These are phyloP conservation scores for Schizopygopsis pylzovi DNA, from an alignment of 2,797 vertebrate genomes.

Conservation along the genomic window DNA sequence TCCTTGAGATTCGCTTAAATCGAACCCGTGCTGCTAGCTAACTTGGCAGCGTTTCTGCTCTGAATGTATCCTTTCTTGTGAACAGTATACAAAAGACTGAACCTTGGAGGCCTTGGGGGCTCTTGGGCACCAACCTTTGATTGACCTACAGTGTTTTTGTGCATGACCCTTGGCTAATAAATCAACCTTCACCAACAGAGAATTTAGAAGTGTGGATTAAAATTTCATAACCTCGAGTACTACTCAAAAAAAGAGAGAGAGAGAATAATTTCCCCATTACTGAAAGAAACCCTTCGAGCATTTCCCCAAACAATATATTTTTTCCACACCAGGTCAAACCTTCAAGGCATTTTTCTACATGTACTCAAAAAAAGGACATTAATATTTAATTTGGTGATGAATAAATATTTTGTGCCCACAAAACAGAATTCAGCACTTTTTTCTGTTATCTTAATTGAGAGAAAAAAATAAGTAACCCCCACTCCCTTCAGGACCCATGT, in stretches of 20 bases:
- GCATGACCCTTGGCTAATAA: slow-evolving; percentile 58
- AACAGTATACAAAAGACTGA: slow-evolving; percentile 12
- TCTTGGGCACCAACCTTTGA: slow-evolving; percentile 33
- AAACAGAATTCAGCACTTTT: slow-evolving; percentile 58
- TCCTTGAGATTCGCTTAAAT: slow-evolving; percentile 47
- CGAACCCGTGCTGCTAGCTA: slow-evolving; percentile 13
- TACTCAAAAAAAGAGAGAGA: neutral
- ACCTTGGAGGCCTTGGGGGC: neutral
- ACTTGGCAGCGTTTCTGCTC: slow-evolving; percentile 11
- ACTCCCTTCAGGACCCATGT: slow-evolving; percentile 31
- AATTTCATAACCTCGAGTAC: slow-evolving; percentile 62
- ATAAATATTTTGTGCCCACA: slow-evolving; percentile 58
- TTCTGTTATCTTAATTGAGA: slow-evolving; percentile 57
- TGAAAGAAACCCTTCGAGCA: slow-evolving; percentile 49
- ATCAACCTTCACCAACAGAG: slow-evolving; percentile 41
- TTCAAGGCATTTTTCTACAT: slow-evolving; percentile 53
- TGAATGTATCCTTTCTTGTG: neutral
- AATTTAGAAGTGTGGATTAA: slow-evolving; percentile 59
- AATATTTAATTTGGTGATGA: slow-evolving; percentile 62
- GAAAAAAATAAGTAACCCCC: slow-evolving; percentile 3
- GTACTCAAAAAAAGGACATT: slow-evolving; percentile 57
- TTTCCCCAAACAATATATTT: slow-evolving; percentile 41
- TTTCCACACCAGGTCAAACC: slow-evolving; percentile 59
- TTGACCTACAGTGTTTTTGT: slow-evolving; percentile 56
- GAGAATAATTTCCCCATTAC: slow-evolving; percentile 56